Evolutionary conservation across 2,888 invertebrate species (phyloP).

Genomic region (Crepidodera aurea): DNA sequence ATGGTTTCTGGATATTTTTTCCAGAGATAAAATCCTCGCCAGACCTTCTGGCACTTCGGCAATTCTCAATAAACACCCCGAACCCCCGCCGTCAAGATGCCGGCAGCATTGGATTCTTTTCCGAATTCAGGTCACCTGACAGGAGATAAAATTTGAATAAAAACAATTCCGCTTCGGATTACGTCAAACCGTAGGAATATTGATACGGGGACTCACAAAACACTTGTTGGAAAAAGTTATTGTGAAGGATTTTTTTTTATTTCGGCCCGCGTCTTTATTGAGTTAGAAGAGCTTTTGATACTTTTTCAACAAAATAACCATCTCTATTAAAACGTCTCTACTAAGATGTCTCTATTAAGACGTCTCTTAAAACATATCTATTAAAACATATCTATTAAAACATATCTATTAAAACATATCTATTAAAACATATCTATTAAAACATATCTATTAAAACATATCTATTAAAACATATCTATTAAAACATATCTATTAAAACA

Average conservation of each 20-base stretch:
- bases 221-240: conserved; percentile 22
- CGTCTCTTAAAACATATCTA: no score
- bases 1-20: background rate
- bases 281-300: no score
- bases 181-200: conserved; percentile 17
- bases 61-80: background rate
- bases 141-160: conserved; percentile 26
- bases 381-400: no score
- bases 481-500: no score
- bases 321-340: no score
- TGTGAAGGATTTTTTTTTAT: background rate
- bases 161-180: conserved; percentile 26
- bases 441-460: no score
- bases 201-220: conserved; percentile 13
- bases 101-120: conserved; percentile 1
- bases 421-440: no score
- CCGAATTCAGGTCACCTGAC: conserved; percentile 12
- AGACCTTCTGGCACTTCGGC: conserved; percentile 8
- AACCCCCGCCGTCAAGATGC: background rate
- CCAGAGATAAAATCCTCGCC: background rate
- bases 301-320: no score
- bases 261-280: no score
- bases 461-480: no score
- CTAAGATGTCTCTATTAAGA: no score
- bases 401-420: no score